A percentile compares a stretch with the other conserved stretches of the same genome.
Evolutionary conservation across 2,797 vertebrate genomes (phyloP).

Genomic region (Luscinia luscinia): DNA sequence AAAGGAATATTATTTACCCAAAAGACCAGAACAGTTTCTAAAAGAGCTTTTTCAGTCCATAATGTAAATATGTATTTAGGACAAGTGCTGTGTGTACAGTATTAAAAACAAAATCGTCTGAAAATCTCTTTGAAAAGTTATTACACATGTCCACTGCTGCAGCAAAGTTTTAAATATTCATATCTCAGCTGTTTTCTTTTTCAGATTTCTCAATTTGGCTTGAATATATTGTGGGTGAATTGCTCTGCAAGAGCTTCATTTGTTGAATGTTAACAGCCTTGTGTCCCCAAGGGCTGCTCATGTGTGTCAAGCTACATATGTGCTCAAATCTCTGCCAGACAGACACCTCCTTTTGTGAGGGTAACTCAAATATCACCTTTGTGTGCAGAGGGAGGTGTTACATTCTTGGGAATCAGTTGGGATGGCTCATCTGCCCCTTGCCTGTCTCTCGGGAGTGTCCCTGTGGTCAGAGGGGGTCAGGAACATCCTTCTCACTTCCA

Average conservation of each 20-base stretch:
- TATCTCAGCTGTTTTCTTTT: conserved; percentile 66
- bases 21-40: conserved; percentile 57
- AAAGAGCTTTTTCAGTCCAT: conserved; percentile 58
- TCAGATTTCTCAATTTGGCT: conserved; percentile 32
- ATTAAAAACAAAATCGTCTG: conserved; percentile 51
- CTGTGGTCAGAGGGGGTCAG: neutral
- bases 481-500: neutral
- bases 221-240: neutral
- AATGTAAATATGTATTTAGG: conserved; percentile 76
- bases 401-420: neutral
- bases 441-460: neutral
- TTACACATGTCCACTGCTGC: conserved; percentile 66
- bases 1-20: conserved; percentile 65
- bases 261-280: conserved; percentile 1
- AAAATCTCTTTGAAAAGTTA: conserved; percentile 73
- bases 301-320: neutral
- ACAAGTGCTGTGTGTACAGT: conserved; percentile 66
- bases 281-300: neutral
- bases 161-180: conserved; percentile 71
- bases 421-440: neutral
- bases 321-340: neutral
- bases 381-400: neutral
- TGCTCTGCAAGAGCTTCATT: neutral
- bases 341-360: neutral
- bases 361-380: neutral